These are phyloP conservation scores for Tenualosa ilisha DNA, from an alignment of 2,797 vertebrate species.

Conservation along the genomic window DNA sequence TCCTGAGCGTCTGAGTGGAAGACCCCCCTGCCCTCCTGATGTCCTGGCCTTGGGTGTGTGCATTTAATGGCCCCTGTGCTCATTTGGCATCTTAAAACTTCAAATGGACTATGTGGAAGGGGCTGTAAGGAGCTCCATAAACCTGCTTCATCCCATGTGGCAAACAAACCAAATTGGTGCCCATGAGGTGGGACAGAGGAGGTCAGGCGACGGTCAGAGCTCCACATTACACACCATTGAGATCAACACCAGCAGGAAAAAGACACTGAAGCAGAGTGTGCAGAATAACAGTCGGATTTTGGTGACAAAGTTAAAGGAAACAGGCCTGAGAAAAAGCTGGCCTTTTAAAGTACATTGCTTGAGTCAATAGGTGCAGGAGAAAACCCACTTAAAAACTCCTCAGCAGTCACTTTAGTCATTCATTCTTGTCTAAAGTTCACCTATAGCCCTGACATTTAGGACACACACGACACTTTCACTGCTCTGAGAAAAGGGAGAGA, in stretches of 20 bases:
- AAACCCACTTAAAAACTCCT: neutral
- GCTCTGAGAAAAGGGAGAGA: too few species aligned
- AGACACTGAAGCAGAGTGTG: constrained; percentile 19
- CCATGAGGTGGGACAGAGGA: constrained; percentile 42
- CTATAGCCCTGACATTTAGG: too few species aligned
- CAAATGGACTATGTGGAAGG: constrained; percentile 60
- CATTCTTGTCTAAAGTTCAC: neutral
- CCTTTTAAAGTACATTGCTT: constrained; percentile 34
- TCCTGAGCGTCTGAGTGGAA: constrained; percentile 20
- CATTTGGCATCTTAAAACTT: constrained; percentile 52
- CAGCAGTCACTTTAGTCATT: neutral
- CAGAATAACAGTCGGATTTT: neutral
- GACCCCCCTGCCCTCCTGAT: constrained; percentile 31
- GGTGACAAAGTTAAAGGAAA: neutral
- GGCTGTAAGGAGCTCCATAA: constrained; percentile 42
- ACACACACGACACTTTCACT: neutral
- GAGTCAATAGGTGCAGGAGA: neutral
- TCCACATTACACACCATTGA: constrained; percentile 45
- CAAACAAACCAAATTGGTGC: constrained; percentile 43
- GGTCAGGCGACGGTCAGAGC: constrained; percentile 54
- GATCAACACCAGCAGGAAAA: constrained; percentile 32
- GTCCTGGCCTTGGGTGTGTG: constrained; percentile 26
- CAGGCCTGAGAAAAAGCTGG: constrained; percentile 20
- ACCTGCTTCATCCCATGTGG: constrained; percentile 51
- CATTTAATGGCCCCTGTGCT: constrained; percentile 42